Base-by-base conservation (phyloP, 2,888 invertebrate species). In the Drosophila austrosaltans region DNA sequence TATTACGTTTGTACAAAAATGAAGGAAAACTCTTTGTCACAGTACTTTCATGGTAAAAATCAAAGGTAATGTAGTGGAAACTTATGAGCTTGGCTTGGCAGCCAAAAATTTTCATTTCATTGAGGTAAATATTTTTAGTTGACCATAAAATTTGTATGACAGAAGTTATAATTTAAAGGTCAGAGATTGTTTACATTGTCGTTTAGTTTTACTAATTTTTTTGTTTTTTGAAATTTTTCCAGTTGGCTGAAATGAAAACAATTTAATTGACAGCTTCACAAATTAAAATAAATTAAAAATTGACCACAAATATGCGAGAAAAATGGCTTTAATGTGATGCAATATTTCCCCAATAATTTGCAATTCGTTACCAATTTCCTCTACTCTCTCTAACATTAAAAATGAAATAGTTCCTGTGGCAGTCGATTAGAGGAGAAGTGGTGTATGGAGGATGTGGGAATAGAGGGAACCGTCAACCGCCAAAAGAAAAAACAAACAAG, bases 231-330 rank as follows among this genome's bases (percentile, higher is more conserved):
- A 8, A 8, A 36, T 36, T 36, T 22, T 22, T 22, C 20, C 44
- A 44, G 44, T 48, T 48, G 48, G 12, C 12, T 48, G 48, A 10
- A 22, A 48, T 48, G 22, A 10, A 48, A 48, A 48, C 36, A 48
- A 48, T 48, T 48, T 48, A 48, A 48, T 48, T 48, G 48, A 22
- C 48, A 48, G 2, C 48, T 10, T 10, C 1, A 22, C 7, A 48
- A 48, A 48, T 48, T 48, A 48, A 48, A 48, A 48, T 3, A 22
- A 48, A 48, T 22, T 48, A 10, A 48, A 48, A 48, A 48, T 48
- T 8, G 25, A 48, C 48, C 48, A 48, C 48, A 20, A 44, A 20
- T 8, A 44, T 44, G 2, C 44, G 44, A n/a, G 2, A 4, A 48
- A 48, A 48, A 25, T 48, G 6, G 10, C 10, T 48, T 48, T 48